Evolutionary conservation across 2,113 vertebrate genomes (phyloP), one percentile per base, ranked within the genome.

Genomic region (Apodemus speciosus): DNA sequence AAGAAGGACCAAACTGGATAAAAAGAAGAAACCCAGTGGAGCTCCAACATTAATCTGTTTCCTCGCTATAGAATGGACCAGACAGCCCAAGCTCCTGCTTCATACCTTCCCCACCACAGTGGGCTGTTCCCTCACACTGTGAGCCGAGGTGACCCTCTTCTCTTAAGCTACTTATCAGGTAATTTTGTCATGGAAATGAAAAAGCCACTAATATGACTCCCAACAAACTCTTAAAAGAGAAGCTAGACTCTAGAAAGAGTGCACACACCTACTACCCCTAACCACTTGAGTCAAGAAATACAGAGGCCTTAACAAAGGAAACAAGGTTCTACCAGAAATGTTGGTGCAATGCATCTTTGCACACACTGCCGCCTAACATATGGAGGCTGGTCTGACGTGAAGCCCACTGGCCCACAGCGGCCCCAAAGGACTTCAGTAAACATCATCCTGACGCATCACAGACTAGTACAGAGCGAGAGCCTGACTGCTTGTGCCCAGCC

Each of bases 241-340:
- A 86, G 49, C 35, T 4, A 83, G 38, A 20, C 77, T 64, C 2
- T 40, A 0, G 4, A 7, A 93, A 83, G 43, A 51, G 32, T 43
- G 43, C 43, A 49, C 72, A 53, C 72, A 53, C 43, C 77, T 77
- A 77, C 13, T 30, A 93, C 43, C 73, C 66, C 94, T 90, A 64
- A 77, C 35, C 58, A 89, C 3, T 0, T 38, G 90, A 64, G 81
- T 86, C n/a, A 56, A 64, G 92, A 73, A 91, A 73, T 76, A 20
- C 53, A 73, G 68, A 94, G 58, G 90, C n/a, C 51, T 16, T 2
- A 64, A 25, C 84, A 85, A 32, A 46, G 32, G 20, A 87, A 56
- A 85, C 35, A 79, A 69, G 72, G 49, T 43, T 69, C 62, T 73
- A 68, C 15, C 43, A 85, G 88, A 69, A 77, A 72, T 43, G n/a